Evolutionary conservation across 2,888 invertebrate species (phyloP).

Genomic region (Sphaerophoria rueppellii): DNA sequence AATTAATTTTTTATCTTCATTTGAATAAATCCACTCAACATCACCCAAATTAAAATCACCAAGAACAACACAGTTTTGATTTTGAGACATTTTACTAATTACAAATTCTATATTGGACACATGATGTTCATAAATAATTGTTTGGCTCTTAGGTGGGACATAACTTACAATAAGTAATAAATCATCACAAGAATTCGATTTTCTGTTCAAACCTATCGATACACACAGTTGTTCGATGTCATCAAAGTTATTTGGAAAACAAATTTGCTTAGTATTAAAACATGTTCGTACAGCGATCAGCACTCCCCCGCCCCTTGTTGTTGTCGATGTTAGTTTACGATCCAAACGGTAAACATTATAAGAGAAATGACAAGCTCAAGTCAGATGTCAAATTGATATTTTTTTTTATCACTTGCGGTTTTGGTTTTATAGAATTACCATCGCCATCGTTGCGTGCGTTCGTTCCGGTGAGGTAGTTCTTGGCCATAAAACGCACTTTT

Average conservation of each 20-base stretch:
- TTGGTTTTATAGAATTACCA: neutral
- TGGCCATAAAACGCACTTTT: conserved; percentile 18
- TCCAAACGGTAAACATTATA: conserved; percentile 1
- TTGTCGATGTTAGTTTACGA: neutral
- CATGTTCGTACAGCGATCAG: conserved; percentile 2
- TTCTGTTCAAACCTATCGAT: neutral
- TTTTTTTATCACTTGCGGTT: conserved; percentile 11
- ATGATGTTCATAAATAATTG: too few species aligned
- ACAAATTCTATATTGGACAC: too few species aligned
- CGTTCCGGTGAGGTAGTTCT: neutral
- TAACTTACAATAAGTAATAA: too few species aligned
- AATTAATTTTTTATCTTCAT: too few species aligned
- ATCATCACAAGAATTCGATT: too few species aligned
- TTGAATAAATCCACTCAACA: too few species aligned
- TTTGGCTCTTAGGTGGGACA: conserved; percentile 41
- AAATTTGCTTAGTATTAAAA: neutral
- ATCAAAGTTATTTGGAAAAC: neutral
- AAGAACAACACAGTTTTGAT: too few species aligned
- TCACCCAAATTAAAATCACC: too few species aligned
- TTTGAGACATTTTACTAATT: too few species aligned
- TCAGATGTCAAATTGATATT: conserved; percentile 63
- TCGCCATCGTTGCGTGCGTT: neutral
- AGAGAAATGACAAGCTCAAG: conserved; percentile 43
- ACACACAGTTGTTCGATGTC: neutral
- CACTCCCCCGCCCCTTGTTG: conserved; percentile 4